phyloP scores from a whole-genome alignment of 2,113 vertebrate species.

The Oryzias curvinotus region DNA sequence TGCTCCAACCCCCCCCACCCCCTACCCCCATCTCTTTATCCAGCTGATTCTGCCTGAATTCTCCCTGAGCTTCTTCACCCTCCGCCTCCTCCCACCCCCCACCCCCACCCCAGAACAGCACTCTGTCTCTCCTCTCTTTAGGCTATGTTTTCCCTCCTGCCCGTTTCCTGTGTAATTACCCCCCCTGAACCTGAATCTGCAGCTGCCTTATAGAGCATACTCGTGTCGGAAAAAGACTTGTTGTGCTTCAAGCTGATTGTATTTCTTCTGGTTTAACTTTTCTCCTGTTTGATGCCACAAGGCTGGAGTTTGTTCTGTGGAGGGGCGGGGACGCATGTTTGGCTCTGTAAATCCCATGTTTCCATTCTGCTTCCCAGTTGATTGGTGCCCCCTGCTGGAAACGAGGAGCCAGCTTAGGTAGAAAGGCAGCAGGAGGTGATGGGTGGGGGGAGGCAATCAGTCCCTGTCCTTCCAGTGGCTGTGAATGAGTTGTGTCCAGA shows the following conservation, averaged over 20 bases:
- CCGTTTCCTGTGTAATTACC: conserved; percentile 32
- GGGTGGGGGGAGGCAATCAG: no score
- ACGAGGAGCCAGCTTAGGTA: background rate
- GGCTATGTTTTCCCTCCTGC: conserved; percentile 5
- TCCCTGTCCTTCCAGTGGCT: background rate
- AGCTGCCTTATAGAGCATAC: conserved; percentile 25
- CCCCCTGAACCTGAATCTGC: conserved; percentile 11
- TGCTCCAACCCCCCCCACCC: conserved; percentile 8
- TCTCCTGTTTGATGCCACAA: background rate
- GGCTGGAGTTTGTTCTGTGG: conserved; percentile 14
- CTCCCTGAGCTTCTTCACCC: conserved; percentile 19
- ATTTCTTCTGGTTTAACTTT: background rate
- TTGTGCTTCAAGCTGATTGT: conserved; percentile 9
- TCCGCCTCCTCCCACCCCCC: conserved; percentile 4
- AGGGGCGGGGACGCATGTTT: conserved; percentile 9
- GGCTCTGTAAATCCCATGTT: background rate
- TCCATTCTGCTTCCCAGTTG: conserved; percentile 26
- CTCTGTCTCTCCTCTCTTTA: conserved; percentile 13
- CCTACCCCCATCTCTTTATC: conserved; percentile 47
- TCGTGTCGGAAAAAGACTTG: conserved; percentile 6
- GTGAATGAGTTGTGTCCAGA: conserved; percentile 58
- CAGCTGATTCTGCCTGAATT: conserved; percentile 35
- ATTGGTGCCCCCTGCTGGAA: conserved; percentile 72
- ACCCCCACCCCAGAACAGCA: conserved; percentile 5
- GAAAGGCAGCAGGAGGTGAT: background rate